phyloP scores from a whole-genome alignment of 2,888 invertebrate species.

The Calameuta pallipes region DNA sequence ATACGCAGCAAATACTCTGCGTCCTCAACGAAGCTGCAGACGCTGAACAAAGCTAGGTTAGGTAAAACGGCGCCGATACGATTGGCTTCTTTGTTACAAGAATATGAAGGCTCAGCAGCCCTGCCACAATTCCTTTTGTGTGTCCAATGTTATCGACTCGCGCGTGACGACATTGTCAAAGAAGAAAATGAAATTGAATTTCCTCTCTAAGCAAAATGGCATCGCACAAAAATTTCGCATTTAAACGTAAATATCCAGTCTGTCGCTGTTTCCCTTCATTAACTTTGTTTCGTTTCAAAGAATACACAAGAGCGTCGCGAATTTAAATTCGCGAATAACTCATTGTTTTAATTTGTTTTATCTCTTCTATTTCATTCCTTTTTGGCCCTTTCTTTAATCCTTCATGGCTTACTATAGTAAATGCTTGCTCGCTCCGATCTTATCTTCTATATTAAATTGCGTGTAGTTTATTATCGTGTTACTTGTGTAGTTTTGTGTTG shows the following conservation, averaged over 20 bases:
- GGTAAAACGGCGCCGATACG: background rate
- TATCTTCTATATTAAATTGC: background rate
- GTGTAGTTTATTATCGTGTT: background rate
- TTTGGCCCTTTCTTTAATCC: slow-evolving; percentile 12
- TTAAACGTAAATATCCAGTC: background rate
- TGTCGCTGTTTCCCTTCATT: background rate
- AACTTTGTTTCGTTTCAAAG: background rate
- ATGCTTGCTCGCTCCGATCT: background rate
- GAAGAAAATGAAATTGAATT: background rate
- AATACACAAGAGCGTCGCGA: background rate
- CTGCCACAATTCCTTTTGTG: background rate
- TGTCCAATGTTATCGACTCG: background rate
- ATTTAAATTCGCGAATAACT: background rate
- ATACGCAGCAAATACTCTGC: background rate
- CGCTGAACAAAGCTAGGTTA: background rate
- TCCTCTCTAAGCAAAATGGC: background rate
- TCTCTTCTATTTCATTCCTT: slow-evolving; percentile 16
- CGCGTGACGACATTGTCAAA: background rate
- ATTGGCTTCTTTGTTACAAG: background rate
- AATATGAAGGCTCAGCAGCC: background rate
- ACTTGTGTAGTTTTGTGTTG: background rate
- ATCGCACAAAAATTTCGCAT: background rate
- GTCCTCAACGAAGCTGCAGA: background rate
- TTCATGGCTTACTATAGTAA: slow-evolving; percentile 16
- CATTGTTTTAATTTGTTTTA: slow-evolving; percentile 19